Evolutionary conservation across 2,888 invertebrate genomes (phyloP), one percentile per base, ranked within the genome.

Genomic region (Sclerodermus sp.): DNA sequence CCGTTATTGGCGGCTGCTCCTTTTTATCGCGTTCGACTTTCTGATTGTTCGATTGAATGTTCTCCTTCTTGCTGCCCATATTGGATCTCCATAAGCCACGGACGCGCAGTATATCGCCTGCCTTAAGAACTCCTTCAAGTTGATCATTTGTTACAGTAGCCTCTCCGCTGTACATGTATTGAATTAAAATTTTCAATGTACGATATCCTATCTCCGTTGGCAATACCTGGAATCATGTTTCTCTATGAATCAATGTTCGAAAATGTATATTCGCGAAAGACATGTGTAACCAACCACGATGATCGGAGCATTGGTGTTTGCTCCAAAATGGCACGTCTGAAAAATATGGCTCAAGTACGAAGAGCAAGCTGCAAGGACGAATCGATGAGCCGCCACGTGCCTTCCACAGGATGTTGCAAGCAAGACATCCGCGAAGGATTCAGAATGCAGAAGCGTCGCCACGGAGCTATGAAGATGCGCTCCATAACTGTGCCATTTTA

Each of bases 401-500:
- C 87, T 85, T 12, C 91, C 90, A 64, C 89, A 88, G 73, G 86
- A 84, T 6, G 91, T 90, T 59, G 90, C 88, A 50, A 92, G 79
- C 53, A 90, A 85, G 48, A 91, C 91, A 76, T 92, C 92, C 39
- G 91, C 88, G 74, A 89, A 92, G 61, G 88, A 85, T 73, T 91
- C 91, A 68, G 89, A 90, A 53, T 89, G 87, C 14, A 88, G 84
- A 68, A 89, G 78, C 14, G 89, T 87, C 51, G 91, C 88, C 43
- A 92, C 88, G 55, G 90, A 91, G 45, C 89, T 86, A 79, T 91
- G 91, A 67, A 92, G 82, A 80, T 91, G 90, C 29, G 88, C 85
- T 68, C 88, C 85, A 81, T 90, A 91, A 61, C 91, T 91, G 79
- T 91, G 90, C 92, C 92, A 92, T 82, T 92, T 92, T 46, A 92